Percentiles rank a stretch among this genome's conserved stretches.
These are phyloP conservation scores for Corticium candelabrum DNA, from an alignment of 37 sponge, comb jelly and placozoan species.

Conservation along the genomic window DNA sequence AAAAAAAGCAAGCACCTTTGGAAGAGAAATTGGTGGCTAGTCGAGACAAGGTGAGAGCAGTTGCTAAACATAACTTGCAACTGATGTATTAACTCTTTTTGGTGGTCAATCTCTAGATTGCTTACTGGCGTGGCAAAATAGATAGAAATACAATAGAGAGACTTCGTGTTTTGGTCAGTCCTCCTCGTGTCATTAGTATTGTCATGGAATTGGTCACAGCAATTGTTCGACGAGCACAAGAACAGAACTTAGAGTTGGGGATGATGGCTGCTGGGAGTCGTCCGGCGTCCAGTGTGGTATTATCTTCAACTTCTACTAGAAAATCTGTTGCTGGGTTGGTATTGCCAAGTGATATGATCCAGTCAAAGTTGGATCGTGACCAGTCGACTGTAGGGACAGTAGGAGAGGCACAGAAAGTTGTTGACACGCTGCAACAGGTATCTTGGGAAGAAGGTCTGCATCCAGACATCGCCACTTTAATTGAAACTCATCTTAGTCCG, in stretches of 20 bases:
- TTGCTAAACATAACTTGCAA: background rate
- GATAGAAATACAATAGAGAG: constrained; percentile 73
- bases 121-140: constrained; percentile 42
- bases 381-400: constrained; percentile 49
- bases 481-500: constrained; percentile 28
- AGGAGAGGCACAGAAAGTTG: constrained; percentile 71
- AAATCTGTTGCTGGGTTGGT: background rate
- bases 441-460: constrained; percentile 68
- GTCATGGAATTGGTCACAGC: constrained; percentile 65
- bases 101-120: constrained; percentile 9
- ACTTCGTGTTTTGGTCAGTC: constrained; percentile 54
- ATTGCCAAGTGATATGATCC: background rate
- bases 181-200: constrained; percentile 51
- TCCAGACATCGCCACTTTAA: constrained; percentile 34
- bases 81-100: background rate
- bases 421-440: constrained; percentile 47
- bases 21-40: background rate
- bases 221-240: constrained; percentile 31
- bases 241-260: no score
- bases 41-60: constrained; percentile 22
- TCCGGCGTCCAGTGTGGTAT: background rate
- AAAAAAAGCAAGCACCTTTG: constrained; percentile 22
- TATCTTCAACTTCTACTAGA: background rate
- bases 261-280: background rate
- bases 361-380: constrained; percentile 29